Evolutionary conservation across 2,888 invertebrate species (phyloP), one percentile per base, ranked within the genome.

Genomic region (Endotricha flammealis): DNA sequence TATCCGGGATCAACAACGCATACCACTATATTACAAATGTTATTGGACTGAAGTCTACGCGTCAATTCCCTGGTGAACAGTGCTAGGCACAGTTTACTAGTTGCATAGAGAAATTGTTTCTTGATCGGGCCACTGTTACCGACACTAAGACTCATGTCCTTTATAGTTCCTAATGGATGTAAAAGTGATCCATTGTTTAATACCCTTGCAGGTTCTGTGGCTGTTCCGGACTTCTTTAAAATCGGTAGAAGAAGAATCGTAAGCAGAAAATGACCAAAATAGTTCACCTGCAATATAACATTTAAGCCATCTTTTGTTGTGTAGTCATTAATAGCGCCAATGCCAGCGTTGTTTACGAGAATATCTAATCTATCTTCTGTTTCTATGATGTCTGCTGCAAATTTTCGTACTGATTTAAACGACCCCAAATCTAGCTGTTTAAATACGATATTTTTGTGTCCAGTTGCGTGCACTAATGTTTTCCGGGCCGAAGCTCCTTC

Each of bases 261-360:
- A 16, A 98, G 81, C 14, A 98, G 83, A 67, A 97, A 97, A 14
- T 95, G 94, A 0, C 97, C 97, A 68, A 93, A 95, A 58, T 96
- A 94, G 70, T 98, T 98, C 2, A 96, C 94, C 23, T 94, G 96
- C 92, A 96, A 95, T 5, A 94, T 94, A 44, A 91, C 76, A 64
- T 96, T 95, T 40, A 97, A 74, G 0, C 93, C 94, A 57, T 97
- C 96, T 50, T 90, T 89, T 12, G 93, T 93, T 36, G 88, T 76
- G 1, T 38, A 41, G 1, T 65, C 89, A 3, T 71, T 75, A 46
- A 90, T 88, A 0, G 87, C 79, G 40, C 92, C 89, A 0, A 92
- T 91, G 1, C 95, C 96, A 0, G 96, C 96, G 64, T 96, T 97
- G 64, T 96, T 95, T 31, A 97, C 89, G 4, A 97, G 76, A 4